Percentiles rank a stretch among this genome's conserved stretches.
phyloP scores from a whole-genome alignment of 2,797 vertebrate species.

The Urosaurus nigricauda region DNA sequence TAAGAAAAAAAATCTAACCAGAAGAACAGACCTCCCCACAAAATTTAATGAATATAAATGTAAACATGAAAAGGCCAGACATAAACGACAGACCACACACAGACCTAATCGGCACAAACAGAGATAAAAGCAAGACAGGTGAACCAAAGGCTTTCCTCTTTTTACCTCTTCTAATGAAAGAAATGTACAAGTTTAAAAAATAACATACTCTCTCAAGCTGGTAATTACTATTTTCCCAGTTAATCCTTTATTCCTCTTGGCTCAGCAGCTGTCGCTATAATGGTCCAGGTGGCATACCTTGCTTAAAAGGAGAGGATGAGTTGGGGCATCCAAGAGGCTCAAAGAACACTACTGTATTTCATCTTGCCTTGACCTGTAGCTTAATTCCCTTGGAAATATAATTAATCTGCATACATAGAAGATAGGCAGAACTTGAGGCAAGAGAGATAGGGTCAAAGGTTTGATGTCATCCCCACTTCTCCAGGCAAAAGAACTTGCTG shows the following conservation, averaged over 20 bases:
- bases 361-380: not conserved
- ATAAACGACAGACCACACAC: conserved; percentile 35
- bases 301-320: not conserved
- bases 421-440: not conserved
- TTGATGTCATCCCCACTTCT: not conserved
- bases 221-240: conserved; percentile 26
- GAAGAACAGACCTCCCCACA: not conserved
- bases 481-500: not conserved
- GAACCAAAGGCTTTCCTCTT: conserved; percentile 13
- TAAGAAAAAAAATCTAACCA: conserved; percentile 43
- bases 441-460: not conserved
- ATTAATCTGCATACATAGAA: not conserved
- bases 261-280: conserved; percentile 13
- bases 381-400: not conserved
- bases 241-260: conserved; percentile 20
- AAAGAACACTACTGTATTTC: not conserved
- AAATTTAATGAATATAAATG: conserved; percentile 14
- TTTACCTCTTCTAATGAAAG: conserved; percentile 20
- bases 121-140: conserved; percentile 33
- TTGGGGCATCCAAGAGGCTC: not conserved
- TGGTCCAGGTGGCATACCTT: not conserved
- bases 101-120: conserved; percentile 3
- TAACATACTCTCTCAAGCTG: not conserved
- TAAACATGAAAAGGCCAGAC: conserved; percentile 17
- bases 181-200: conserved; percentile 12